phyloP scores from a whole-genome alignment of 64 coral and sea anemone species.

The Dendrophyllia cribrosa region DNA sequence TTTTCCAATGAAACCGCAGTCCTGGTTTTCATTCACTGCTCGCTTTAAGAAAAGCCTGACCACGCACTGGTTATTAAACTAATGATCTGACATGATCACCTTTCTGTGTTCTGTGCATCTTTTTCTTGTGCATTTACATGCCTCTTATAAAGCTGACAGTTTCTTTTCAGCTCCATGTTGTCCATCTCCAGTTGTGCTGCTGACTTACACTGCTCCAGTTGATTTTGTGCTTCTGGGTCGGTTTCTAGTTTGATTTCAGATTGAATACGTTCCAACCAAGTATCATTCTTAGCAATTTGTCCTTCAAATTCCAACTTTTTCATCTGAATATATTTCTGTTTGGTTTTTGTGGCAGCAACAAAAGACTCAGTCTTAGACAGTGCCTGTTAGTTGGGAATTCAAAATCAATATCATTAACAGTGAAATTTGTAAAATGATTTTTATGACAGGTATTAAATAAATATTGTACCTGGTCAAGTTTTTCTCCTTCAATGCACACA shows the following conservation, averaged over 20 bases:
- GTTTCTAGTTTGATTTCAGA: constrained; percentile 62
- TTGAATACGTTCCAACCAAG: constrained; percentile 68
- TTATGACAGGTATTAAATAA: no score
- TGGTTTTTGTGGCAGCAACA: constrained; percentile 64
- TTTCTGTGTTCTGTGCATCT: constrained; percentile 77
- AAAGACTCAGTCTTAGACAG: constrained; percentile 56
- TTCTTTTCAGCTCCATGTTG: constrained; percentile 49
- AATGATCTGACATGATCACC: neutral
- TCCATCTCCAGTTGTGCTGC: constrained; percentile 48
- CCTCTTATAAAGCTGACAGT: constrained; percentile 87
- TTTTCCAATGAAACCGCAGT: no score
- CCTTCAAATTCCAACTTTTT: constrained; percentile 52
- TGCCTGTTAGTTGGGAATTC: neutral
- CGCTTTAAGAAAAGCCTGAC: no score
- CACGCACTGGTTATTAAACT: no score
- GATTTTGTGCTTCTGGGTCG: constrained; percentile 27
- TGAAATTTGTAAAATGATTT: no score
- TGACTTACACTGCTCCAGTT: constrained; percentile 46
- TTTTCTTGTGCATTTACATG: constrained; percentile 71
- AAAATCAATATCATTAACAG: neutral
- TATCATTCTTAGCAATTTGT: constrained; percentile 60
- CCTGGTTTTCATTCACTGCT: no score
- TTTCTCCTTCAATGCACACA: constrained; percentile 69
- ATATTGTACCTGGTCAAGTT: constrained; percentile 45
- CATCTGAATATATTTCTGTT: constrained; percentile 62